A percentile compares a stretch with the other conserved stretches of the same genome.
phyloP scores from a whole-genome alignment of 2,113 vertebrate genomes.

The Galbula dea region DNA sequence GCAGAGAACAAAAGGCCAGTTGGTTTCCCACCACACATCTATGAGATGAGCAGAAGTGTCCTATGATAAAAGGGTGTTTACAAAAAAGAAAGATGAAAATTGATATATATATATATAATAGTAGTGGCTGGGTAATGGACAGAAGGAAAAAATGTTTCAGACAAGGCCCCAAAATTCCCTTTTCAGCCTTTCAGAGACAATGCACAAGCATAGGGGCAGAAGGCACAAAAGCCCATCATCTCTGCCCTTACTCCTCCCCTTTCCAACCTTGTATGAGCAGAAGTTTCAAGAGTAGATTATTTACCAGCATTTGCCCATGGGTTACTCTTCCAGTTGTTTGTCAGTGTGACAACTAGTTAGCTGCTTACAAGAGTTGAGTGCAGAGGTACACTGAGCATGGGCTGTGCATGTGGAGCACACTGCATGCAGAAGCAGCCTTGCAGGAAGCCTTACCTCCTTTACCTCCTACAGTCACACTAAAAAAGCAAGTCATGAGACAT shows the following conservation, averaged over 20 bases:
- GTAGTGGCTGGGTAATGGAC: background rate
- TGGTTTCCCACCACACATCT: conserved; percentile 26
- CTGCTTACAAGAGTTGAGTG: background rate
- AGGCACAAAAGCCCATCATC: background rate
- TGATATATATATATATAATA: conserved; percentile 18
- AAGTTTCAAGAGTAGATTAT: background rate
- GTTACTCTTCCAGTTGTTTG: background rate
- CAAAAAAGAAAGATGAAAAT: conserved; percentile 4
- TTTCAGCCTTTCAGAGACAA: background rate
- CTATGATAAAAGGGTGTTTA: background rate
- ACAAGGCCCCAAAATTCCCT: background rate
- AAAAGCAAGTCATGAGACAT: background rate
- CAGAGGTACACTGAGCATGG: background rate
- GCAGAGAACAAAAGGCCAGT: background rate
- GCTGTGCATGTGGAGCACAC: no score
- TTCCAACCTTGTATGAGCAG: background rate
- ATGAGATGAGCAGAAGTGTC: background rate
- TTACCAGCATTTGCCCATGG: background rate
- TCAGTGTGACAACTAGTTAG: background rate
- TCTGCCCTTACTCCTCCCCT: background rate
- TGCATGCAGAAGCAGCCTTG: background rate
- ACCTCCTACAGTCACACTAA: background rate
- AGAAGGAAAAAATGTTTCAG: background rate
- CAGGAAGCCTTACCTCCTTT: background rate
- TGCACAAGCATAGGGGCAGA: background rate